phyloP scores from a whole-genome alignment of 2,888 invertebrate species.

The Lochmaea capreae region DNA sequence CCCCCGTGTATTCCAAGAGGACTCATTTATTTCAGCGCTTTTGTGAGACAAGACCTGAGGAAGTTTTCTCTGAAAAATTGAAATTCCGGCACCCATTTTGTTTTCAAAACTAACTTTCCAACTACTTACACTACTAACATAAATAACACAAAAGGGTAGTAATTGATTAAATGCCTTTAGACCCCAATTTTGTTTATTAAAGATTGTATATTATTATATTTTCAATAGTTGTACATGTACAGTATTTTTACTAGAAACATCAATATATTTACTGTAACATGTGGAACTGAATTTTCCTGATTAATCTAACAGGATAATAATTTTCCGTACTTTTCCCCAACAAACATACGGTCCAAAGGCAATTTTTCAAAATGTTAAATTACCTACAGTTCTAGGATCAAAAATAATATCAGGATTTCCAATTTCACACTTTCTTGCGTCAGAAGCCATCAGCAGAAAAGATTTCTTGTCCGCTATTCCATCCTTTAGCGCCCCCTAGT shows the following conservation, averaged over 20 bases:
- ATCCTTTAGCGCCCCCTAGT: conserved; percentile 26
- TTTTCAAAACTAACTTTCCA: not conserved
- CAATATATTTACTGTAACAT: too few species aligned
- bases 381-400: conserved; percentile 16
- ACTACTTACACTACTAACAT: too few species aligned
- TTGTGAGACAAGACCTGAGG: not conserved
- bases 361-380: conserved; percentile 15
- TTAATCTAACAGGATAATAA: too few species aligned
- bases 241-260: too few species aligned
- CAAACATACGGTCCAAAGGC: not conserved
- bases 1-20: conserved; percentile 4
- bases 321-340: not conserved
- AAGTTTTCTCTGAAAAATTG: not conserved
- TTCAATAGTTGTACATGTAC: too few species aligned
- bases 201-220: too few species aligned
- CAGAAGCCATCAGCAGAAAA: conserved; percentile 17
- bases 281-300: too few species aligned
- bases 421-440: conserved; percentile 65
- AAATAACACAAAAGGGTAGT: too few species aligned
- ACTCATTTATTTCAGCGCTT: conserved; percentile 16
- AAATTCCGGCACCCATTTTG: not conserved
- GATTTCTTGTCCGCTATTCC: conserved; percentile 26
- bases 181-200: too few species aligned
- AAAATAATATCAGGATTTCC: conserved; percentile 59
- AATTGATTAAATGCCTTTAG: too few species aligned